These are phyloP conservation scores for Scaptomyza caliginosa DNA, from an alignment of 2,888 invertebrate species.

Conservation along the genomic window DNA sequence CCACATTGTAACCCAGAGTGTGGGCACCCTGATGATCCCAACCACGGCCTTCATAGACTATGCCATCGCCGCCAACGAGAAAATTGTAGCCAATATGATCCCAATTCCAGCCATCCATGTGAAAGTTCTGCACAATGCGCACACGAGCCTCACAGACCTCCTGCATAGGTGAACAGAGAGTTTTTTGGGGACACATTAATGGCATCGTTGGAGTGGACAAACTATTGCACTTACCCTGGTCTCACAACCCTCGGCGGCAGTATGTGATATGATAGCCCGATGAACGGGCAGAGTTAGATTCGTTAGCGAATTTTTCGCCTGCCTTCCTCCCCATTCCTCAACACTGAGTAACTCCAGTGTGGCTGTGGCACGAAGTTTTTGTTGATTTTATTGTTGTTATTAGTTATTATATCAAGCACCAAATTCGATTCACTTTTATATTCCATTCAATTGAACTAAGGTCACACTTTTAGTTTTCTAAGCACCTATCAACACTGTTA, in stretches of 20 bases:
- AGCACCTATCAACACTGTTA: slow-evolving; percentile 60
- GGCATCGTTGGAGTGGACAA: background rate
- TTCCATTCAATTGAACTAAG: slow-evolving; percentile 82
- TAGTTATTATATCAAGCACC: slow-evolving; percentile 21
- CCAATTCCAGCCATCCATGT: slow-evolving; percentile 87
- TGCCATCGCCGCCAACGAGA: slow-evolving; percentile 90
- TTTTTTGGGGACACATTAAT: background rate
- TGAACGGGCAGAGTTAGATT: slow-evolving; percentile 85
- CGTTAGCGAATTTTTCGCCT: slow-evolving; percentile 85
- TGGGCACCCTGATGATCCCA: slow-evolving; percentile 91
- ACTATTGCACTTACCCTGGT: slow-evolving; percentile 84
- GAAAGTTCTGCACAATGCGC: slow-evolving; percentile 86
- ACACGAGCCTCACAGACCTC: slow-evolving; percentile 86
- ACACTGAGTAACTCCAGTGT: slow-evolving; percentile 86
- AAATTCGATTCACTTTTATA: slow-evolving; percentile 50
- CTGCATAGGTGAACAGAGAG: slow-evolving; percentile 71
- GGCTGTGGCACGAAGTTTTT: slow-evolving; percentile 41
- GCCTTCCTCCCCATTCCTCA: slow-evolving; percentile 88
- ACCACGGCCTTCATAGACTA: slow-evolving; percentile 89
- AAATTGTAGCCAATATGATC: slow-evolving; percentile 91
- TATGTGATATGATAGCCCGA: slow-evolving; percentile 87
- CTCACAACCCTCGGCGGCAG: slow-evolving; percentile 87
- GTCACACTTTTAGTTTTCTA: slow-evolving; percentile 50
- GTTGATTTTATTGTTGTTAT: slow-evolving; percentile 17
- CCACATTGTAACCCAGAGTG: slow-evolving; percentile 87